Evolutionary conservation across 2,113 vertebrate species (phyloP).

Genomic region (Nyctereutes procyonoides): DNA sequence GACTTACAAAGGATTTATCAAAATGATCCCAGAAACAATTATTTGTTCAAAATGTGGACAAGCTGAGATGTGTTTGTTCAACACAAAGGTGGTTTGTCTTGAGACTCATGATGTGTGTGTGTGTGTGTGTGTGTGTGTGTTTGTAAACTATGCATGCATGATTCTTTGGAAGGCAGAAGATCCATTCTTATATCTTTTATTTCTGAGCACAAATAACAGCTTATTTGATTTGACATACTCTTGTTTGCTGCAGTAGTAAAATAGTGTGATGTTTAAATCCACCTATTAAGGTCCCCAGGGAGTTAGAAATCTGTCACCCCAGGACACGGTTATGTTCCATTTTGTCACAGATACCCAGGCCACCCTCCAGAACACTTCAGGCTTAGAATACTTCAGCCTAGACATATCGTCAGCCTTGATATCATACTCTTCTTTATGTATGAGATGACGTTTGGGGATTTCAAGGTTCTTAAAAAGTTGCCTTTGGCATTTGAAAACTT

Average conservation of each 20-base stretch:
- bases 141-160: not conserved
- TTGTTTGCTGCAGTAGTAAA: not conserved
- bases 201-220: not conserved
- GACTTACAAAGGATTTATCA: not conserved
- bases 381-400: not conserved
- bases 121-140: not conserved
- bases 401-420: not conserved
- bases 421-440: constrained; percentile 9
- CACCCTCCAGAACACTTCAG: not conserved
- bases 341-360: constrained; percentile 36
- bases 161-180: not conserved
- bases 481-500: not conserved
- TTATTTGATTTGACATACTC: not conserved
- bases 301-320: not conserved
- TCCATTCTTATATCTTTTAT: accelerated
- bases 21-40: not conserved
- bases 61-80: not conserved
- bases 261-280: constrained; percentile 27
- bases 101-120: not conserved
- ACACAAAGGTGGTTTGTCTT: not conserved
- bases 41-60: not conserved
- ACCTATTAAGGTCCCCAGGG: constrained; percentile 43
- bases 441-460: not conserved
- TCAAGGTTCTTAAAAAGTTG: not conserved
- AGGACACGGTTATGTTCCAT: constrained; percentile 31